phyloP scores from a whole-genome alignment of 2,113 vertebrate genomes.

The Atractosteus spatula region DNA sequence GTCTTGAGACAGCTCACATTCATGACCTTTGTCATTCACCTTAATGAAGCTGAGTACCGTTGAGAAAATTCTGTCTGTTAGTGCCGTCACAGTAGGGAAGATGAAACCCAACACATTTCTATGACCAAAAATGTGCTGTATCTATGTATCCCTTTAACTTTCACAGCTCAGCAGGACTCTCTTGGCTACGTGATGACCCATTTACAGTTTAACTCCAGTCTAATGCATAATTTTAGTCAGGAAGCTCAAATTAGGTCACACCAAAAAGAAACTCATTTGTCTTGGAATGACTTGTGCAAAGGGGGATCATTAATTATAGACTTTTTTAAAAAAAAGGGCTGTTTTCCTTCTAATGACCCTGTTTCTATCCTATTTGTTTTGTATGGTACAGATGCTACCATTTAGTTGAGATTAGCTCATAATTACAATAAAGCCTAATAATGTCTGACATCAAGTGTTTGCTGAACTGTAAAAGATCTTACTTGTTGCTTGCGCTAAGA shows the following conservation, averaged over 20 bases:
- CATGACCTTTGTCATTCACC: background rate
- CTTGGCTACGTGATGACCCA: slow-evolving; percentile 24
- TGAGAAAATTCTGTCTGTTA: background rate
- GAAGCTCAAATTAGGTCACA: slow-evolving; percentile 32
- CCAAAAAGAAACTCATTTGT: slow-evolving; percentile 30
- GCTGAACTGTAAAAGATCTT: background rate
- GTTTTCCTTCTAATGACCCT: slow-evolving; percentile 19
- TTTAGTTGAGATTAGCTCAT: slow-evolving; percentile 30
- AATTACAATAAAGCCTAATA: slow-evolving; percentile 21
- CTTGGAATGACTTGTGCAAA: slow-evolving; percentile 24
- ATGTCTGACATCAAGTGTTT: background rate
- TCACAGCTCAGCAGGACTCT: slow-evolving; percentile 14
- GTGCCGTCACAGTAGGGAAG: background rate
- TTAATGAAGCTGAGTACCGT: slow-evolving; percentile 9
- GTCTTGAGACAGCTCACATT: too few relatives aligned
- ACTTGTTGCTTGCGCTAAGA: background rate
- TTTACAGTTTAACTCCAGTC: slow-evolving; percentile 23
- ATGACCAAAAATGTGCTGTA: background rate
- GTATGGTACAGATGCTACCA: slow-evolving; percentile 23
- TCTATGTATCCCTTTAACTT: slow-evolving; percentile 8
- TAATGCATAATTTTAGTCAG: slow-evolving; percentile 33
- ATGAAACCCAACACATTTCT: background rate
- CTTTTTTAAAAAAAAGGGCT: slow-evolving; percentile 23
- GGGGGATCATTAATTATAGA: slow-evolving; percentile 34
- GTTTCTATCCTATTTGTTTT: slow-evolving; percentile 30